Conservation (phyloP, 2,113 vertebrate genomes). For the Erythrolamprus reginae region DNA sequence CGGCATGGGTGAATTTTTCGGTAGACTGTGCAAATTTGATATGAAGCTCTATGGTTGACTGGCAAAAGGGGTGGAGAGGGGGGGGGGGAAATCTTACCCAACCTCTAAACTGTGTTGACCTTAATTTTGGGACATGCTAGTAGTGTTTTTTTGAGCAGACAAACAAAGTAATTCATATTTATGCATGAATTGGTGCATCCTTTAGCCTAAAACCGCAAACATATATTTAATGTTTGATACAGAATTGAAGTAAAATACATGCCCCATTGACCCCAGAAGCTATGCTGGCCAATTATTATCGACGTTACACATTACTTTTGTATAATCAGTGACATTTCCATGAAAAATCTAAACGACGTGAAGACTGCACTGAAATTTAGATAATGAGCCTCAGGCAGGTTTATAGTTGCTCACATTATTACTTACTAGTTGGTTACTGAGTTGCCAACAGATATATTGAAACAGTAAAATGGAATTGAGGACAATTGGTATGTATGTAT, state of each 20-base stretch:
- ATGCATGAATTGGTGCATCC: background rate
- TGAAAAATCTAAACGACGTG: background rate
- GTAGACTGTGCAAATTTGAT: constrained; percentile 12
- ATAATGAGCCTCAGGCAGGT: background rate
- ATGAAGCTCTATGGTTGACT: background rate
- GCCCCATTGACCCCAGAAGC: background rate
- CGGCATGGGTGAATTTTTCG: background rate
- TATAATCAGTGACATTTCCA: background rate
- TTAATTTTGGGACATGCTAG: background rate
- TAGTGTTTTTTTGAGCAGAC: background rate
- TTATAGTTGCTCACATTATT: background rate
- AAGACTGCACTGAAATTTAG: background rate
- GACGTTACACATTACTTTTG: background rate
- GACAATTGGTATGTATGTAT: too few relatives aligned
- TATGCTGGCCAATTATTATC: background rate
- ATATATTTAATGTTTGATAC: background rate
- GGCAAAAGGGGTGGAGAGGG: background rate
- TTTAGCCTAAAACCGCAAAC: background rate
- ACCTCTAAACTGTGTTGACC: background rate
- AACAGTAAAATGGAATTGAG: background rate
- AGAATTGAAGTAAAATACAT: background rate
- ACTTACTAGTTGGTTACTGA: background rate
- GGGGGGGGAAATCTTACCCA: background rate
- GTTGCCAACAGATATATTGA: background rate
- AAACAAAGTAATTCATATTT: background rate